These are phyloP conservation scores for Lamellibrachia columna DNA, from an alignment of 2,888 invertebrate genomes.

Conservation along the genomic window DNA sequence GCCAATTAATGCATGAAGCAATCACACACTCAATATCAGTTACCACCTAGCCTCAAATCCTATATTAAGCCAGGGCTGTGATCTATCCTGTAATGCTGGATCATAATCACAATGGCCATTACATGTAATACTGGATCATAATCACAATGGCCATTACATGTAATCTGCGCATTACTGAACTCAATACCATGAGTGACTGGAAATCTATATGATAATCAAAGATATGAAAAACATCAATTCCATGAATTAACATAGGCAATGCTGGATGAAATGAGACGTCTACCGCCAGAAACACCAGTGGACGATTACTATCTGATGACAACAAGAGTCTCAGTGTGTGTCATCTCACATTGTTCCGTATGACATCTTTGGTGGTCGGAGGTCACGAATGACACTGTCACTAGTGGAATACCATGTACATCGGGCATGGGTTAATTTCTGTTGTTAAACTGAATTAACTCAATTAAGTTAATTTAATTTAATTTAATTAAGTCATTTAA, in stretches of 20 bases:
- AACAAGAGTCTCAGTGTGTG: background rate
- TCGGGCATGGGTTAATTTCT: too few species aligned
- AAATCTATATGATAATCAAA: background rate
- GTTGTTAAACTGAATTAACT: too few species aligned
- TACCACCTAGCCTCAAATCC: background rate
- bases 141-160: background rate
- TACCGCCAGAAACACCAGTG: background rate
- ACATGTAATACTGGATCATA: background rate
- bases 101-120: background rate
- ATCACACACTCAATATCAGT: too few species aligned
- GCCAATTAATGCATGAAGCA: too few species aligned
- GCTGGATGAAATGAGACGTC: background rate
- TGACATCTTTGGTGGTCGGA: background rate
- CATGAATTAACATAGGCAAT: background rate
- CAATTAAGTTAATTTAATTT: too few species aligned
- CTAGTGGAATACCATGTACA: background rate
- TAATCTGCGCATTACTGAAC: background rate
- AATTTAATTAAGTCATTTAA: too few species aligned
- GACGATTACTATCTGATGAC: background rate
- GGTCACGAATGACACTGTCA: background rate
- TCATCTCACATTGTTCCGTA: background rate
- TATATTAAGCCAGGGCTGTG: background rate
- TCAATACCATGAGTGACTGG: background rate
- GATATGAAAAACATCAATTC: background rate
- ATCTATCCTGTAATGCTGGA: background rate